Conservation (phyloP, 1,140 invertebrate species). For the Araneus ventricosus region DNA sequence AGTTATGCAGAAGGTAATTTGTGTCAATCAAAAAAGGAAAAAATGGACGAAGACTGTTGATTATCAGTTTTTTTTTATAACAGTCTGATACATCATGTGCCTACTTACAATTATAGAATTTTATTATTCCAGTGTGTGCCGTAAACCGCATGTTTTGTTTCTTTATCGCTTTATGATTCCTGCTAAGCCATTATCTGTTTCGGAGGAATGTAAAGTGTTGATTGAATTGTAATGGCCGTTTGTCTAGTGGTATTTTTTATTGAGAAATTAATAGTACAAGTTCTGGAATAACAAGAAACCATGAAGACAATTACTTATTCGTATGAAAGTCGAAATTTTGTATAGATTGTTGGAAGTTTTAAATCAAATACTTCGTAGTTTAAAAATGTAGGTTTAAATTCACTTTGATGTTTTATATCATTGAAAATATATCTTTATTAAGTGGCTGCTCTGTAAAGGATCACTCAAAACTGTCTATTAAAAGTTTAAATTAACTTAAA, state of each 20-base stretch:
- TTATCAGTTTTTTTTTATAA: not conserved
- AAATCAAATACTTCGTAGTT: too few species aligned
- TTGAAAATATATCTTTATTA: too few species aligned
- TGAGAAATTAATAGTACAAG: not conserved
- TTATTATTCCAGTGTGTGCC: not conserved
- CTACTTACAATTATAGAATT: not conserved
- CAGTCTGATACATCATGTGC: not conserved
- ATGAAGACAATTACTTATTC: too few species aligned
- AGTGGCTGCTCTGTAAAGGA: too few species aligned
- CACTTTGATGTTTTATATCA: too few species aligned
- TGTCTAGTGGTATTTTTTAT: not conserved
- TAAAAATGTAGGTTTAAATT: too few species aligned
- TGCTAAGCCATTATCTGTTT: not conserved
- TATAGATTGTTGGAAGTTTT: too few species aligned
- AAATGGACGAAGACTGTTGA: not conserved
- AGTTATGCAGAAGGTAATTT: not conserved
- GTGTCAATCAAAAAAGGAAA: slow-evolving; percentile 32
- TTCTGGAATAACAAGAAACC: too few species aligned
- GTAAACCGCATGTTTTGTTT: not conserved
- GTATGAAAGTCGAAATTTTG: too few species aligned
- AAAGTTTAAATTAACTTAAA: too few species aligned
- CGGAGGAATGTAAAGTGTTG: not conserved
- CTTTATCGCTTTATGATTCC: not conserved
- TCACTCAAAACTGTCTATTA: too few species aligned
- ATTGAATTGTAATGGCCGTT: not conserved